Evolutionary conservation across 35 echinoderm and acorn worm species (phyloP), one percentile per base, ranked within the genome.

Genomic region (Holothuria glaberrima): DNA sequence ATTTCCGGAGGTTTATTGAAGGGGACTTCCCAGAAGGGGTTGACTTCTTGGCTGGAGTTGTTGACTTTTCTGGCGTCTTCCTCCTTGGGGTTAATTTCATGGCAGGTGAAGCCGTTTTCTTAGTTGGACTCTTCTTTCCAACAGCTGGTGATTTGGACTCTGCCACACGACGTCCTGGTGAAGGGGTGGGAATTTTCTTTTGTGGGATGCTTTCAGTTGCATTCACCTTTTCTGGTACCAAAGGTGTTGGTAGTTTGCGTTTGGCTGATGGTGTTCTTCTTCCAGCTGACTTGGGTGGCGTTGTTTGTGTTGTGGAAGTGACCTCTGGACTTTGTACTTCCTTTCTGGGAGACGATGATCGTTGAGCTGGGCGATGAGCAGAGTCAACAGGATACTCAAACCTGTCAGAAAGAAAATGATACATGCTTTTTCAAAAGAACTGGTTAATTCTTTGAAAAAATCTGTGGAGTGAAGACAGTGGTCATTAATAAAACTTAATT

Each of bases 351-450:
- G 61, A 34, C 13, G 85, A 33, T 19, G 76, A 83, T 58, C 62
- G 58, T 34, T 71, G 88, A 20, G 88, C 66, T 33, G 33, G 68
- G 21, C 94, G 92, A 36, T 63, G 73, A 18, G 54, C 36, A 68
- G 93, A 94, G 17, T 91, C 93, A 63, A 91, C 90, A 28, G 93
- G 97, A 89, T 87, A 99, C 68, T 99, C 97, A 78, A 95, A 99
- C 88, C 97, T 99, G 58, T 29, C 20, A 80, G 25, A 77, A 28
- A 86, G 19, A 80, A 21, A 24, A 67, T 44, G 32, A 86, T 36
- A 25, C 0, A 7, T 25, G 0, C 4, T 54, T 46, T 46, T 10
- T 5, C 44, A 46, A 4, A 4, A 46, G 1, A 54, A 17, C 10
- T 14, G 3, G 1, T 54, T 17, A 9, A 9, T 5, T 14, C 16